These are phyloP conservation scores for Candoia aspera DNA, from an alignment of 2,113 vertebrate species.

Conservation along the genomic window DNA sequence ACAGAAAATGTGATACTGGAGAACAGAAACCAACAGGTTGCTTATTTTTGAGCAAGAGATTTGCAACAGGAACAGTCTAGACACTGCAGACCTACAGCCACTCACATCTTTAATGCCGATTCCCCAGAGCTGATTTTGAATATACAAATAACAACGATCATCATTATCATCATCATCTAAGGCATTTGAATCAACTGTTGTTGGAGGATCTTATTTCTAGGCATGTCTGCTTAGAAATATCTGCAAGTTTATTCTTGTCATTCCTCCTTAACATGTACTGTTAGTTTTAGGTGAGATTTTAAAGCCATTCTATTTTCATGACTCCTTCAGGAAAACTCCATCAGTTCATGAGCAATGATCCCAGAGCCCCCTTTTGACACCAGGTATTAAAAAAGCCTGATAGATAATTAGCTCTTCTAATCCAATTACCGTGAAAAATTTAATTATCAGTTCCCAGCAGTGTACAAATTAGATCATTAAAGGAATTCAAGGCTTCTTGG, in stretches of 20 bases:
- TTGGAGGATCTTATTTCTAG: not conserved
- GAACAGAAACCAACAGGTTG: no score
- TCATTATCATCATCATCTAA: not conserved
- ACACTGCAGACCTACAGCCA: no score
- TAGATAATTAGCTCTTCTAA: conserved; percentile 45
- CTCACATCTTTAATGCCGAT: no score
- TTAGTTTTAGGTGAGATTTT: conserved; percentile 2
- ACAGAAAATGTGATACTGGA: no score
- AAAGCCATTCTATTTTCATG: not conserved
- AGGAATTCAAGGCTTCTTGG: conserved; percentile 38
- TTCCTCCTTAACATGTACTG: not conserved
- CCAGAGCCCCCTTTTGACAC: conserved; percentile 9
- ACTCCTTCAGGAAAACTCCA: not conserved
- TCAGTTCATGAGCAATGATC: not conserved
- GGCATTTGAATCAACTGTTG: no score
- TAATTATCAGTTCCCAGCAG: conserved; percentile 65
- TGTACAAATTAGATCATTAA: conserved; percentile 47
- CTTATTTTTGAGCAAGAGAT: no score
- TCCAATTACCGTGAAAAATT: conserved; percentile 59
- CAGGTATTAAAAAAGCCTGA: conserved; percentile 53
- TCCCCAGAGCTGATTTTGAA: not conserved
- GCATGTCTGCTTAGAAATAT: not conserved
- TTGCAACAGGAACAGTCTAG: no score
- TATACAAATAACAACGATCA: not conserved
- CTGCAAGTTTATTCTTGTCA: not conserved